These are phyloP conservation scores for Drosophila parthenogenetica DNA, from an alignment of 2,888 invertebrate species.

Conservation along the genomic window DNA sequence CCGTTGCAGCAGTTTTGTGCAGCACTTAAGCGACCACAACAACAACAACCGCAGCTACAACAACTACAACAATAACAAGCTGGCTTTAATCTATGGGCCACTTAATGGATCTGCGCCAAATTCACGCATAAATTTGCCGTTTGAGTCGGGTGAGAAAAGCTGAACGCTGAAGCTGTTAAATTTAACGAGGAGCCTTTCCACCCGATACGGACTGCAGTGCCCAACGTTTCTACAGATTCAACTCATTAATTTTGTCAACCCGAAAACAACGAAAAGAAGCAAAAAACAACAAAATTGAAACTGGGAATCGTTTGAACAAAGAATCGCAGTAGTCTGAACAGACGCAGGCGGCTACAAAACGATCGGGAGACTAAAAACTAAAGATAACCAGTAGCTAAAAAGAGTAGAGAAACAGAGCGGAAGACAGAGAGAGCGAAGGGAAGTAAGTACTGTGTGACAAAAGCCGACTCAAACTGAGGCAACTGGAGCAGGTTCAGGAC, in stretches of 20 bases:
- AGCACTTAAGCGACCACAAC: constrained; percentile 55
- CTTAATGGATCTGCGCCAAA: constrained; percentile 83
- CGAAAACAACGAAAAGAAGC: constrained; percentile 41
- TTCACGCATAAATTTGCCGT: constrained; percentile 79
- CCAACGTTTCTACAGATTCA: constrained; percentile 22
- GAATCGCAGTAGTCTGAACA: constrained; percentile 77
- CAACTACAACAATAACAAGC: neutral
- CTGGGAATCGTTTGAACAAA: constrained; percentile 27
- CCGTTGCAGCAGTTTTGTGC: constrained; percentile 55
- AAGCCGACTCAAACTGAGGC: constrained; percentile 19
- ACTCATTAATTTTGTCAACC: constrained; percentile 80
- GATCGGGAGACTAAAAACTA: constrained; percentile 51
- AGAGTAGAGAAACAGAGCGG: neutral
- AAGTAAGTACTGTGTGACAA: neutral
- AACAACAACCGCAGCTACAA: constrained; percentile 4
- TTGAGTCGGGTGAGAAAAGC: constrained; percentile 64
- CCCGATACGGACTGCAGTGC: neutral
- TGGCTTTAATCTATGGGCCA: constrained; percentile 73
- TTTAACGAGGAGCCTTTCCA: constrained; percentile 63
- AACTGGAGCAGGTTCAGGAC: constrained; percentile 56
- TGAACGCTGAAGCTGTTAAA: constrained; percentile 75
- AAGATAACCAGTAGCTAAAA: constrained; percentile 59
- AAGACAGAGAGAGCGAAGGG: neutral
- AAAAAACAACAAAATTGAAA: constrained; percentile 8
- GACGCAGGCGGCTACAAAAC: constrained; percentile 74